Base-by-base conservation (phyloP, 2,797 vertebrate genomes). In the Picus viridis region DNA sequence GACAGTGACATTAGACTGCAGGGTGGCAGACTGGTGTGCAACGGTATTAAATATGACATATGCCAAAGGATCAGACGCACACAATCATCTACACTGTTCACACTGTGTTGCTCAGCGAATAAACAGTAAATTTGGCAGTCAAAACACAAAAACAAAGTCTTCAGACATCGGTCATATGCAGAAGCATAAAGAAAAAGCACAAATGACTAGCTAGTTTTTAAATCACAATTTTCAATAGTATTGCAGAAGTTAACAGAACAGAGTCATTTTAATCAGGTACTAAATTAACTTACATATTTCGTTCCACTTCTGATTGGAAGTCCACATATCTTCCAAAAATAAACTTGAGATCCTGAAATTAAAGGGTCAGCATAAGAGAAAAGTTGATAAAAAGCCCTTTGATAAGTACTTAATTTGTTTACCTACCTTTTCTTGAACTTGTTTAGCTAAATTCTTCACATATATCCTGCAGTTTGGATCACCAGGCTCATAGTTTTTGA, bases 381-480 rank as follows among this genome's bases (percentile, higher is more conserved):
- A 63, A 63, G 43, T 16, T n/a, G 26, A 62, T 22, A 69, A 78
- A 92, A 89, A 73, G 11, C 5, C 22, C 23, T 81, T 5, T 19
- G 32, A 67, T 32, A 89, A 72, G 12, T 59, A 77, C 5, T 85
- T 72, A 8, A 41, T 87, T 23, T 93, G 13, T 57, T 78, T 86
- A 97, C 98, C 63, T 97, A 99, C 99, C 97, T 99, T 99, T 97
- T 99, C 99, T 83, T 99, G 98, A 94, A 99, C 99, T 97, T 99
- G 99, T 96, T 99, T 99, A 73, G 99, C 98, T 71, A 99, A 98
- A 97, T 99, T 99, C 97, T 99, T 99, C 97, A 99, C 98, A 82
- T 99, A 99, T 92, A 99, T 98, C 92, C 99, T 98, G 98, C 99
- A 99, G 53, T 99, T 99, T n/a, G 99, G 98, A 96, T 99, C 99